Conservation (phyloP, 2,888 invertebrate genomes). For the Dusona sp. region DNA sequence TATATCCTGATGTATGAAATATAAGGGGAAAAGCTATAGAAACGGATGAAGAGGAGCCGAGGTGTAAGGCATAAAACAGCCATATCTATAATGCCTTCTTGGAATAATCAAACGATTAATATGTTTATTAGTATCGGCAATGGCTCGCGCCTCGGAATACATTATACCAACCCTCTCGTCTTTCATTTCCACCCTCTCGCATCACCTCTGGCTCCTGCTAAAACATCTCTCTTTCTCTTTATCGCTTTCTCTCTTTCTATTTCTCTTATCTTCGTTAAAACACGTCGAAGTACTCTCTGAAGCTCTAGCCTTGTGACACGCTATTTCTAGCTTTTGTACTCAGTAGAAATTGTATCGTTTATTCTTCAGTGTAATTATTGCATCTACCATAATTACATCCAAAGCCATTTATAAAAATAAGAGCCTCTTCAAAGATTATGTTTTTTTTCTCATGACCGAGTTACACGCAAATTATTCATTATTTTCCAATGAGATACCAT, state of each 20-base stretch:
- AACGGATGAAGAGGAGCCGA: slow-evolving; percentile 72
- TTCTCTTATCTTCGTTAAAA: slow-evolving; percentile 33
- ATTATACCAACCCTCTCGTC: slow-evolving; percentile 72
- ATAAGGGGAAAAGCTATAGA: slow-evolving; percentile 39
- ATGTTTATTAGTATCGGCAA: slow-evolving; percentile 81
- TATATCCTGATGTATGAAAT: slow-evolving; percentile 31
- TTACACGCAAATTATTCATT: too few species aligned
- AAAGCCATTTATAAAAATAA: not conserved
- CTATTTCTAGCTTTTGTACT: slow-evolving; percentile 4
- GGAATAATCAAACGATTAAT: slow-evolving; percentile 81
- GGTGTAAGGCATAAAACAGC: slow-evolving; percentile 75
- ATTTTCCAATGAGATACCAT: too few species aligned
- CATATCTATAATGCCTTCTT: slow-evolving; percentile 77
- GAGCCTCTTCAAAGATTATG: not conserved
- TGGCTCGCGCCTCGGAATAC: slow-evolving; percentile 76
- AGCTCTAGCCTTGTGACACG: slow-evolving; percentile 16
- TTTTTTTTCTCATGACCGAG: not conserved
- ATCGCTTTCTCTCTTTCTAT: slow-evolving; percentile 17
- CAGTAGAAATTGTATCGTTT: slow-evolving; percentile 26
- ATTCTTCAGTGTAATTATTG: slow-evolving; percentile 23
- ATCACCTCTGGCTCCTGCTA: slow-evolving; percentile 32
- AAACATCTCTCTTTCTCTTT: slow-evolving; percentile 28
- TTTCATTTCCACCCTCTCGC: slow-evolving; percentile 58
- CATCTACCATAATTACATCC: not conserved
- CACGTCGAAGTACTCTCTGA: slow-evolving; percentile 33